Evolutionary conservation across 2,888 invertebrate genomes (phyloP), one percentile per base, ranked within the genome.

Genomic region (Catonia carolina): DNA sequence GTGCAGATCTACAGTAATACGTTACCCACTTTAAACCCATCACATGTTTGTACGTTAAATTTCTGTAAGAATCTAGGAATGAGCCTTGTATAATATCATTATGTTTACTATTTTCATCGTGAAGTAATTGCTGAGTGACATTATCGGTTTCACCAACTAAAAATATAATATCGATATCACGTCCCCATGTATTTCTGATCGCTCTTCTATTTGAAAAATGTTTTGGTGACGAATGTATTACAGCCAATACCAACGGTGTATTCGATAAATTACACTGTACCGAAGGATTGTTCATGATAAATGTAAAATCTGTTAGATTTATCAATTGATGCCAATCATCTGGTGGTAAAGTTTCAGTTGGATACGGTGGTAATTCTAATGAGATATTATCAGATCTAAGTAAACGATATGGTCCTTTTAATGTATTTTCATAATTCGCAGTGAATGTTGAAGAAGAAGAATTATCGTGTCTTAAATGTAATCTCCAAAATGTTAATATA

Each of bases 41-140:
- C 5, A 86, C 83, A 70, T 90, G 89, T 68, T 91, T 91, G 66
- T 89, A 85, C 0, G 90, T 90, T 73, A 91, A 79, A 70, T 91
- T 91, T 50, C 83, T 77, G 67, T 91, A 91, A 0, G 83, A 78
- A 72, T 91, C 91, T 37, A 77, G 63, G 66, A 89, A 91, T 57
- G 77, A 82, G 0, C 89, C 90, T 68, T 89, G 86, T 15, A 90
- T 78, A 51, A 91, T 75, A 67, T 91, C 91, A 0, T 76, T 75
- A 65, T 81, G 76, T 0, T 70, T 67, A 0, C 67, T 66, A 66
- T 81, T 80, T 67, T 89, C 87, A 4, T 72, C 67, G 7, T 72
- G 68, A 10, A 82, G 65, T 66, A 60, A 1, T 56, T 61, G 58
- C 15, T 70, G 68, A 8, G 79, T 56, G 42, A 69, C 68, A 0